Conservation (phyloP, 2,113 vertebrate species). For the Syngnathus scovelli region DNA sequence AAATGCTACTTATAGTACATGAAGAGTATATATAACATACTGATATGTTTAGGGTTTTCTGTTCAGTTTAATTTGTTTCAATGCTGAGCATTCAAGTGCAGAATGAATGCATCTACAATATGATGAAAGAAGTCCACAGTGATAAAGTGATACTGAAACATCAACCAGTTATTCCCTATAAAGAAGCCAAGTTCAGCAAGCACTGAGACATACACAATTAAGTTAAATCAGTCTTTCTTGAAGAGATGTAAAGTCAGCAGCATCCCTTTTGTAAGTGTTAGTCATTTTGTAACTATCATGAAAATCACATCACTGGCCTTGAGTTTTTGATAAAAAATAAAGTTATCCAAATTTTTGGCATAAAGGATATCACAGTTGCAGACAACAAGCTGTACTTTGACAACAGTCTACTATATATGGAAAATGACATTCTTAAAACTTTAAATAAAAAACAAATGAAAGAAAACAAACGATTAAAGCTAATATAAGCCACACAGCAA, state of each 20-base stretch:
- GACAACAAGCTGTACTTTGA: too few relatives aligned
- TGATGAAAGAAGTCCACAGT: slow-evolving; percentile 35
- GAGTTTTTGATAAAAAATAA: background rate
- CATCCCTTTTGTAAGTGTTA: background rate
- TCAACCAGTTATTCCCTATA: background rate
- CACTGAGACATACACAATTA: background rate
- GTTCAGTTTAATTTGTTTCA: slow-evolving; percentile 25
- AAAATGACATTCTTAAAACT: too few relatives aligned
- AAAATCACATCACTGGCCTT: background rate
- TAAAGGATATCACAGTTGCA: background rate
- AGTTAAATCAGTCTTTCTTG: background rate
- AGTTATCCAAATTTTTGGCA: background rate
- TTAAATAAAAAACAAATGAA: too few relatives aligned
- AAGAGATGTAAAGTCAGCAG: background rate
- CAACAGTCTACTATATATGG: too few relatives aligned
- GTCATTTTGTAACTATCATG: background rate
- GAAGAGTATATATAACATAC: slow-evolving; percentile 19
- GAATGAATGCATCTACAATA: slow-evolving; percentile 51
- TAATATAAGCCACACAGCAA: too few relatives aligned
- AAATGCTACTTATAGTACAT: slow-evolving; percentile 25
- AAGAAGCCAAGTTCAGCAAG: background rate
- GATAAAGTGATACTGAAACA: slow-evolving; percentile 45
- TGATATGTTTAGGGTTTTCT: background rate
- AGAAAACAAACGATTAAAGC: too few relatives aligned
- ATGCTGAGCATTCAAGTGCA: slow-evolving; percentile 59